These are phyloP conservation scores for Tyrophagus putrescentiae DNA, from an alignment of 1,140 invertebrate genomes.

Conservation along the genomic window DNA sequence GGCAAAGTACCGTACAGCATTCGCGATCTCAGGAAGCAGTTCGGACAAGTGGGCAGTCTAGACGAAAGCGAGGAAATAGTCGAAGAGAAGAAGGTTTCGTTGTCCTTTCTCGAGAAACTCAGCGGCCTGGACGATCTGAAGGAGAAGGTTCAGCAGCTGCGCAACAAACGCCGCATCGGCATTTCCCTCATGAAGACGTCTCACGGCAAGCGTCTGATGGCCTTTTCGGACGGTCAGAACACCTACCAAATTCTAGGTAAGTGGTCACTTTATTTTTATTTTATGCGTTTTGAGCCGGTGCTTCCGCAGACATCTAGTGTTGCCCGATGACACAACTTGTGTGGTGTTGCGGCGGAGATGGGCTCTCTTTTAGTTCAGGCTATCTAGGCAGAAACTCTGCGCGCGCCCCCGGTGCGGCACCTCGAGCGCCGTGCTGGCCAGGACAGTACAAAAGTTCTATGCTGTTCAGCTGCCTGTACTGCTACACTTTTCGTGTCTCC, in stretches of 20 bases:
- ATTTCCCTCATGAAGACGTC: slow-evolving; percentile 14
- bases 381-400: neutral
- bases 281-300: neutral
- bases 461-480: no score
- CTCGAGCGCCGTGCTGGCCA: neutral
- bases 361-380: no score
- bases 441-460: no score
- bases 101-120: slow-evolving; percentile 5
- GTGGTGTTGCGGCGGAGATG: no score
- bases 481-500: no score
- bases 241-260: slow-evolving; percentile 20
- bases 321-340: no score
- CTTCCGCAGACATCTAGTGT: no score
- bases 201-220: slow-evolving; percentile 14
- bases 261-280: slow-evolving; percentile 11
- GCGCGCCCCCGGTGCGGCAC: neutral
- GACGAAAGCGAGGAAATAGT: slow-evolving; percentile 4
- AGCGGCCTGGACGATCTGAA: neutral
- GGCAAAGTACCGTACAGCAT: neutral
- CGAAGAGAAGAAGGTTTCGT: slow-evolving; percentile 6
- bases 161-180: slow-evolving; percentile 4
- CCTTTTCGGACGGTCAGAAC: slow-evolving; percentile 10
- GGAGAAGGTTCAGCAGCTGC: slow-evolving; percentile 6
- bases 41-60: neutral
- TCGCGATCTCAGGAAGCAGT: neutral